Evolutionary conservation across 2,797 vertebrate species (phyloP), one percentile per base, ranked within the genome.

Genomic region (Anguilla anguilla): DNA sequence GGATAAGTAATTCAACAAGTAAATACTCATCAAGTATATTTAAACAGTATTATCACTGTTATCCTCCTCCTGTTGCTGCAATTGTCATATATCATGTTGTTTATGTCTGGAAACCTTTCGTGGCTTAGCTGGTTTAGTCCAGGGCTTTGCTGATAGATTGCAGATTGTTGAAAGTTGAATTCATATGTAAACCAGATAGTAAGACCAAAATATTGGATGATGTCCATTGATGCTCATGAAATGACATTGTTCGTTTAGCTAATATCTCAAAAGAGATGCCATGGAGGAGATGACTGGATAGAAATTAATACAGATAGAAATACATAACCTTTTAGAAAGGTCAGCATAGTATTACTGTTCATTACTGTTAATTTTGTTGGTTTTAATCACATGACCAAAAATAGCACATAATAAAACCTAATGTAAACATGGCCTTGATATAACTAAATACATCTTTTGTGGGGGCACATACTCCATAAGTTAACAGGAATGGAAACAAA

Each of bases 311-410:
- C 43, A 46, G 43, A 82, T 17, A 17, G 74, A 1, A 39, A 46
- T 49, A 6, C 79, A 82, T 25, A 49, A 51, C 79, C 25, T 82
- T 82, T 49, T 19, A 2, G 25, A 82, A 46, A n/a, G 43, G n/a
- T 82, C 79, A 82, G 79, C 22, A 51, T 43, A 82, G 46, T 49
- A 46, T 81, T 25, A 74, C 19, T 81, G 77, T 51, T 64, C 28
- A 82, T 82, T 82, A 82, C 43, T 46, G 43, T 46, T 46, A 46
- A 46, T 82, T 82, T 82, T 82, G 79, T n/a, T 77, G 74, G 74
- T 77, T 74, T 77, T 43, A 77, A 77, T 77, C 74, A 3, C 15
- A 22, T 17, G 43, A 22, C 74, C 79, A 49, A 51, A 82, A 82
- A 49, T n/a, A 82, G 79, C 43, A 25, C 46, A 82, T 11, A n/a